These are phyloP conservation scores for Trichomalopsis sarcophagae DNA, from an alignment of 1,140 invertebrate genomes.

Conservation along the genomic window DNA sequence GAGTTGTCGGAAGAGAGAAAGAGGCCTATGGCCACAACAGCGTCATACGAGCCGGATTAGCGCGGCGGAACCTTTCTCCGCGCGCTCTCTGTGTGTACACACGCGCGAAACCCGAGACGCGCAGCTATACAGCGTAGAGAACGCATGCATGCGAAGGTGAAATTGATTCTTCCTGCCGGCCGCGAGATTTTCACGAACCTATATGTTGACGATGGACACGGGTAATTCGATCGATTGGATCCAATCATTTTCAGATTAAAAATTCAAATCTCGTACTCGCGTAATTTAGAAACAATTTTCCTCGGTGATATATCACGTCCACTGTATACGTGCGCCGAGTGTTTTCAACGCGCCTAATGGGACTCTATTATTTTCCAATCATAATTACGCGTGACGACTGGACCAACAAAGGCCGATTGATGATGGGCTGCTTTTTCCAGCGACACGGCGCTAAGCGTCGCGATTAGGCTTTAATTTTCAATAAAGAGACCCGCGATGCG, in stretches of 20 bases:
- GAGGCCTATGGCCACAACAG: constrained; percentile 35
- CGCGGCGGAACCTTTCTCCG: constrained; percentile 44
- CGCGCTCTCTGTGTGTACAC: background rate
- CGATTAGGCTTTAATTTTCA: constrained; percentile 3
- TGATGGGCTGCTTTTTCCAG: background rate
- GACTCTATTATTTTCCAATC: constrained; percentile 4
- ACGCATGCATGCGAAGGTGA: background rate
- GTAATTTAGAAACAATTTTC: background rate
- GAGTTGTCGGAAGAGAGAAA: background rate
- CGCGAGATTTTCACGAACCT: background rate
- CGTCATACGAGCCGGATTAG: constrained; percentile 51
- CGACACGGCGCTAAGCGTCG: background rate
- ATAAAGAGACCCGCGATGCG: background rate
- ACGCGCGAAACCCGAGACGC: constrained; percentile 15
- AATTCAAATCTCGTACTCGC: background rate
- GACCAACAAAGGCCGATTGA: background rate
- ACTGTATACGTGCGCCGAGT: background rate
- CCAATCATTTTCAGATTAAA: constrained; percentile 1
- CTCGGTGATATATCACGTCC: background rate
- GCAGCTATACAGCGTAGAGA: background rate
- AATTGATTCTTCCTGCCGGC: background rate
- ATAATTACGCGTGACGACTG: background rate
- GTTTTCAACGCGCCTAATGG: background rate
- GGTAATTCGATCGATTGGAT: constrained; percentile 32
- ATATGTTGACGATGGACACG: background rate